Percentiles rank a stretch among this genome's conserved stretches.
phyloP scores from a whole-genome alignment of 2,797 vertebrate species.

The Sarcoramphus papa region DNA sequence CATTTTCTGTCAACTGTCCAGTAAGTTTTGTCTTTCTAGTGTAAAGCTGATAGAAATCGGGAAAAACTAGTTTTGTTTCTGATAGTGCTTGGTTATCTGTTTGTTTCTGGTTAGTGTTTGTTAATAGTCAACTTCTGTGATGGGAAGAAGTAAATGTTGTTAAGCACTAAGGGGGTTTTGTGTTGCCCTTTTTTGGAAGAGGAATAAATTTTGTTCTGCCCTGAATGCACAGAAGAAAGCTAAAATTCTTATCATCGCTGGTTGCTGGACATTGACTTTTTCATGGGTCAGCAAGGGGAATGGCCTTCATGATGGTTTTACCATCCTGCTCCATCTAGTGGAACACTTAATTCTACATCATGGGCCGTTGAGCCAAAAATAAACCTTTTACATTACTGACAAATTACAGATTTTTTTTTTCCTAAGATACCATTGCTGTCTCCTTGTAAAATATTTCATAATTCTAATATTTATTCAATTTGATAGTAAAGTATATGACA shows the following conservation, averaged over 20 bases:
- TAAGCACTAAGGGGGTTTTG: not conserved
- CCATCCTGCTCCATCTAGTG: conserved; percentile 56
- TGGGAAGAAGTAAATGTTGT: not conserved
- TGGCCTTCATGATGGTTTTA: conserved; percentile 20
- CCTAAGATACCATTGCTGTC: not conserved
- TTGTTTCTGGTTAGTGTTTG: not conserved
- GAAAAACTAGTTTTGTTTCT: not conserved
- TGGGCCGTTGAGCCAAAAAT: not conserved
- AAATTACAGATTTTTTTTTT: not conserved
- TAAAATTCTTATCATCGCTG: not conserved
- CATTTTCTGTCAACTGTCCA: not conserved
- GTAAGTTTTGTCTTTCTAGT: not conserved
- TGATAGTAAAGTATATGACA: not conserved
- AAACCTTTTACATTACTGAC: not conserved
- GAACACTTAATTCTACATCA: not conserved
- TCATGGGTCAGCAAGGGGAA: not conserved
- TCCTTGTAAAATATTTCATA: not conserved
- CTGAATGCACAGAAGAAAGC: not conserved
- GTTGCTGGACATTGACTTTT: not conserved
- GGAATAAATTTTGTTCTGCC: not conserved
- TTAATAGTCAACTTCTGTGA: not conserved
- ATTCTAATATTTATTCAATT: not conserved
- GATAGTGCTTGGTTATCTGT: not conserved
- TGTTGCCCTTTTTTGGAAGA: not conserved
- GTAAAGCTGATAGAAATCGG: not conserved